A percentile compares a stretch with the other conserved stretches of the same genome.
These are phyloP conservation scores for Amiota communis DNA, from an alignment of 2,888 invertebrate genomes.

Conservation along the genomic window DNA sequence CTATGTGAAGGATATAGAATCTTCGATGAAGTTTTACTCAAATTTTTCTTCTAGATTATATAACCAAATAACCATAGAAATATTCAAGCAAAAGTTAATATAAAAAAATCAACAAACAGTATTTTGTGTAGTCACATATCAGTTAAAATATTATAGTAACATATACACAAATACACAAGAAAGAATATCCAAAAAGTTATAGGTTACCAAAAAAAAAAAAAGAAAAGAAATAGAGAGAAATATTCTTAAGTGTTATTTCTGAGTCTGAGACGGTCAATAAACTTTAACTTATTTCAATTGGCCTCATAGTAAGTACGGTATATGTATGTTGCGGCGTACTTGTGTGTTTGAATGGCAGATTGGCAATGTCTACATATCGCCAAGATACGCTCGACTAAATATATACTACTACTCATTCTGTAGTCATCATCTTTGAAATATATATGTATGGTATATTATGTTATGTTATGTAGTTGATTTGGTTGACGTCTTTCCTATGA, in stretches of 20 bases:
- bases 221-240: no score
- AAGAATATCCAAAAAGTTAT: no score
- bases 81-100: no score
- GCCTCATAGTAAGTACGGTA: no score
- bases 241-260: background rate
- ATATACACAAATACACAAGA: no score
- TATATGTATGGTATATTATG: background rate
- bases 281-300: slow-evolving; percentile 34
- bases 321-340: slow-evolving; percentile 11
- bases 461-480: background rate
- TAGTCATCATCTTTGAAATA: background rate
- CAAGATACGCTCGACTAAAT: slow-evolving; percentile 22
- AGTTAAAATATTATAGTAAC: no score
- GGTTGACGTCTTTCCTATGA: background rate
- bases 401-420: background rate
- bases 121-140: background rate
- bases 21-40: no score
- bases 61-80: no score
- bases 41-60: no score
- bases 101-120: background rate
- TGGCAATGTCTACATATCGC: slow-evolving; percentile 26
- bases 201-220: no score
- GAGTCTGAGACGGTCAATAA: slow-evolving; percentile 49
- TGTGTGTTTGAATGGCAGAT: slow-evolving; percentile 34
- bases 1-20: no score